These are phyloP conservation scores for Schizopygopsis malacanthus DNA, from an alignment of 2,797 vertebrate species.

Conservation along the genomic window DNA sequence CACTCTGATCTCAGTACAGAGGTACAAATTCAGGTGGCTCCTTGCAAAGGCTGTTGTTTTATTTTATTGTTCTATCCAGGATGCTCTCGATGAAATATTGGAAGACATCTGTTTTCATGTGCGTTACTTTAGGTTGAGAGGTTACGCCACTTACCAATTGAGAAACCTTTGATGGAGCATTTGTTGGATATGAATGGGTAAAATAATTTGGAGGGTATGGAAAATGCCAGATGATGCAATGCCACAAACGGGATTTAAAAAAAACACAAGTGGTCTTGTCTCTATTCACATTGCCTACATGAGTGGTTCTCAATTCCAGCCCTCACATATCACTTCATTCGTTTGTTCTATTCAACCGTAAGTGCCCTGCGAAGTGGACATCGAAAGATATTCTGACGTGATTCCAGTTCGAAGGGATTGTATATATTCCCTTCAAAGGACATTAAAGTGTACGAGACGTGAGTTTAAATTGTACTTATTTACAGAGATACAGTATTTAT, in stretches of 20 bases:
- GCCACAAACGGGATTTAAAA: neutral
- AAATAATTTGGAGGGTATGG: neutral
- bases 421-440: no score
- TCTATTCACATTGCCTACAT: neutral
- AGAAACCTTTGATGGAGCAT: neutral
- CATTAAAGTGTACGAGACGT: no score
- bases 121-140: slow-evolving; percentile 22
- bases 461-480: no score
- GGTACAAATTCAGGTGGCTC: slow-evolving; percentile 15
- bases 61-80: slow-evolving; percentile 31
- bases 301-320: neutral
- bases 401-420: neutral
- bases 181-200: no score
- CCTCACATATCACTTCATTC: neutral
- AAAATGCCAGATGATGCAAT: neutral
- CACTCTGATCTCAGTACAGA: slow-evolving; percentile 42
- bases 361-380: neutral
- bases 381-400: neutral
- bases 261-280: neutral
- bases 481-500: no score
- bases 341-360: neutral
- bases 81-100: slow-evolving; percentile 46
- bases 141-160: neutral
- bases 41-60: slow-evolving; percentile 31
- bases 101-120: slow-evolving; percentile 33